Base-by-base conservation (phyloP, 2,888 invertebrate species). In the Amblyjoppa proteus region DNA sequence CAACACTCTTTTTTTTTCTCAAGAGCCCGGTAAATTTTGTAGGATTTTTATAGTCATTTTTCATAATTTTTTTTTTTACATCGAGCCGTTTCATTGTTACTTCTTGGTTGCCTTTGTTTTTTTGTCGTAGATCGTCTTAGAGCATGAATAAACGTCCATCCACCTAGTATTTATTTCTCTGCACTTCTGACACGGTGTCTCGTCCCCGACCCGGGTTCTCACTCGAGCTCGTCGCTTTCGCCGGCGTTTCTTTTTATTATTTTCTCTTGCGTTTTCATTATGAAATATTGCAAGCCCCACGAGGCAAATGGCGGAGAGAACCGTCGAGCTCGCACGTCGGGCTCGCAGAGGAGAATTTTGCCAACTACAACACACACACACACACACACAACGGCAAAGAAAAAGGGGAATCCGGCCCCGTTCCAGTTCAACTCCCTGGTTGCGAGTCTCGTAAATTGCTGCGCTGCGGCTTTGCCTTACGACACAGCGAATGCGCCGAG, bases 381-480 rank as follows among this genome's bases (percentile, higher is more conserved):
- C 20, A 20, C 20, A 20, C 20, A 20, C 20, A 20, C 20, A 20
- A 0, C 13, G 45, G 56, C n/a, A 45, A 78, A 77, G 66, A 64
- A 81, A 81, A 76, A 49, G 64, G 77, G 74, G 81, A 85, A 85
- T 85, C 87, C 87, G 83, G 83, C 85, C 87, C 81, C 85, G 87
- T 87, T 87, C 85, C 83, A 85, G 83, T 87, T 87, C 85, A 85
- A 83, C 79, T 85, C 77, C 75, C 79, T 80, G 76, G 77, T 80
- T 38, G 77, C 73, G 82, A 79, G 75, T 66, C 80, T 80, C 61
- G 78, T 83, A 87, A 87, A 85, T 87, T 87, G 85, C 85, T 70
- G 70, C 53, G 75, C 70, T 49, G 81, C 69, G 74, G 77, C 28
- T 58, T 69, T 82, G 69, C 41, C 79, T 87, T 85, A 85, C 85